A percentile compares a stretch with the other conserved stretches of the same genome.
Evolutionary conservation across 2,797 vertebrate species (phyloP).

Genomic region (Sarcophilus harrisii): DNA sequence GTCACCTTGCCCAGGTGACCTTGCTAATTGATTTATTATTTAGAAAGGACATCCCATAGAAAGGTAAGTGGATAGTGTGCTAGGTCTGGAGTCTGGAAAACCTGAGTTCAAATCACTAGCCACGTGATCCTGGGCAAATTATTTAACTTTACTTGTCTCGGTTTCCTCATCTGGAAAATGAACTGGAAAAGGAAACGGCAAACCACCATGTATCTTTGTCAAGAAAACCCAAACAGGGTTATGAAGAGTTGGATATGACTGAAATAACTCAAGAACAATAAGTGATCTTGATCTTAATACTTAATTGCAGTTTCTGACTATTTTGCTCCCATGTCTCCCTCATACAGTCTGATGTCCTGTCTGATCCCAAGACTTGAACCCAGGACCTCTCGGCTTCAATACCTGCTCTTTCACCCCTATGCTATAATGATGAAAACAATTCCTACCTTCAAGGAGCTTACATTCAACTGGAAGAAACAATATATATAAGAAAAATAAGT

Average conservation of each 20-base stretch:
- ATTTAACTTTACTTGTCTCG: neutral
- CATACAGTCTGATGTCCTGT: neutral
- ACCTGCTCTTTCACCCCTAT: neutral
- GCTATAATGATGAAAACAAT: neutral
- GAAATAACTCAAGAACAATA: neutral
- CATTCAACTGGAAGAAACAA: neutral
- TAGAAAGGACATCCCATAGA: neutral
- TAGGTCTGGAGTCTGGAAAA: neutral
- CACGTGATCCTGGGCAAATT: neutral
- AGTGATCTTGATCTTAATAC: neutral
- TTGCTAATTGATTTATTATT: neutral
- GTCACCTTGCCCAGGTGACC: neutral
- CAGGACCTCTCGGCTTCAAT: neutral
- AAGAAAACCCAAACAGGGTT: neutral
- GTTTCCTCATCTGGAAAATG: neutral
- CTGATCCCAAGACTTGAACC: neutral
- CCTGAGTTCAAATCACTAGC: neutral
- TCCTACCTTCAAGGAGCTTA: neutral
- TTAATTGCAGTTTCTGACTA: neutral
- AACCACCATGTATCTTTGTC: neutral
- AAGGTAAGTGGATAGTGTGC: neutral
- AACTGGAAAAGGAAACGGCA: neutral
- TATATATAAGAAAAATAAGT: neutral
- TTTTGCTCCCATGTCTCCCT: neutral
- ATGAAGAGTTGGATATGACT: neutral